Base-by-base conservation (phyloP, 2,113 vertebrate genomes). In the Dunckerocampus dactyliophorus region DNA sequence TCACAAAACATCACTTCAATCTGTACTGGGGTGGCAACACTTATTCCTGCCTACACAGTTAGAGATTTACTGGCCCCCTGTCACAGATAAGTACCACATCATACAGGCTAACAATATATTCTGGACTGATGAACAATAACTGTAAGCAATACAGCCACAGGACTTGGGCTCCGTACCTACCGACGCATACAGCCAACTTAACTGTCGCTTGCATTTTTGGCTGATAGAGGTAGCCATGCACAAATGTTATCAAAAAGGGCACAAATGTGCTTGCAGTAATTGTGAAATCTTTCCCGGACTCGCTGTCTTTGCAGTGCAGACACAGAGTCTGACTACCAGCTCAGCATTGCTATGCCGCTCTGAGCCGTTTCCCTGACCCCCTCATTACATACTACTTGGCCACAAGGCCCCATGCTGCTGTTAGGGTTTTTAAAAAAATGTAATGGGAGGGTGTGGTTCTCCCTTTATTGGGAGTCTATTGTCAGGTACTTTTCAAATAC, bases 241-340 rank as follows among this genome's bases (percentile, higher is more conserved):
- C 31, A 56, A 39, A 56, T 42, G 31, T 56, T 20, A 42, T 20
- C 5, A 56, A 8, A 20, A 20, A 56, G 53, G 34, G 34, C 53
- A 56, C 6, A n/a, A 19, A 55, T 55, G 31, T 19, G 31, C 31
- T 55, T 20, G 17, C 53, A 55, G 31, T 55, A 37, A 55, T 37
- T 55, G 31, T 19, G 31, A 37, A 39, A 55, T 55, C 53, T 39
- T 12, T 55, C 34, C 31, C 34, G 53, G 31, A 39, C 53, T 55
- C n/a, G 1, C 10, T 39, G 31, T 34, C 53, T 56, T 20, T 56
- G 54, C 34, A 42, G 19, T 14, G 31, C 19, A 56, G 54, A 56
- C 54, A 54, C 11, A 42, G 39, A 43, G 54, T 56, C 37, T 56
- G 20, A 56, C 54, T 42, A 56, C n/a, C 54, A 20, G 54, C 54